Base-by-base conservation (phyloP, 2,113 vertebrate genomes). In the Brachypodius melanocephalos region DNA sequence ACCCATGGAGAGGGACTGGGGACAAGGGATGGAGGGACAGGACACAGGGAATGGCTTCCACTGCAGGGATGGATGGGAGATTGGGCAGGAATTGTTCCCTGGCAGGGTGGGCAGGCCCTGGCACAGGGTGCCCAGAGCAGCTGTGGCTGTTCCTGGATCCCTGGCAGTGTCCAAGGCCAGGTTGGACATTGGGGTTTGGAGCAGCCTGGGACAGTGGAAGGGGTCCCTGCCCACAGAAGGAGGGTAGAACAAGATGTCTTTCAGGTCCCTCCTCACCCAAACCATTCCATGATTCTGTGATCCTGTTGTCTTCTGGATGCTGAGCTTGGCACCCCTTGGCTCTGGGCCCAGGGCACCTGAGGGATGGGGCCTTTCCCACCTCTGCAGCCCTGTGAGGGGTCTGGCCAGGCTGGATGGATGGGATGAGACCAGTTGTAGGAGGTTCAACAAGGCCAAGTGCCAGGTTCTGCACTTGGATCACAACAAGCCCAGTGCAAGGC, bases 401-500 rank as follows among this genome's bases (percentile, higher is more conserved):
- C 3, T 5, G 68, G 52, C 1, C 29, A 36, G 87, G 6, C 29
- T 16, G 76, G 14, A 15, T 9, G 9, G 8, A 19, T 36, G 55
- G 78, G 17, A 16, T 26, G 46, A 17, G 5, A 29, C 4, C 55
- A 14, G 0, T 0, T 29, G 10, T 2, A 10, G n/a, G 36, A 45
- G 10, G n/a, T 20, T n/a, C 38, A 24, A 3, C 10, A 29, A 24
- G 4, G 52, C 15, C 28, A 14, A 32, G 36, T 28, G 36, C 12
- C 3, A 2, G 15, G 5, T 45, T 9, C 59, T 66, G 51, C 45
- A 5, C 45, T 5, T 9, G 52, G 15, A 17, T 20, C 52, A 12
- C 36, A n/a, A 18, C 36, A 72, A 4, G 10, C 25, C 21, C 55
- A 15, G 16, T 18, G 31, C n/a, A 31, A 10, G 8, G 46, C 54